These are phyloP conservation scores for Emydoidea blandingii DNA, from an alignment of 2,797 vertebrate species.

Conservation along the genomic window DNA sequence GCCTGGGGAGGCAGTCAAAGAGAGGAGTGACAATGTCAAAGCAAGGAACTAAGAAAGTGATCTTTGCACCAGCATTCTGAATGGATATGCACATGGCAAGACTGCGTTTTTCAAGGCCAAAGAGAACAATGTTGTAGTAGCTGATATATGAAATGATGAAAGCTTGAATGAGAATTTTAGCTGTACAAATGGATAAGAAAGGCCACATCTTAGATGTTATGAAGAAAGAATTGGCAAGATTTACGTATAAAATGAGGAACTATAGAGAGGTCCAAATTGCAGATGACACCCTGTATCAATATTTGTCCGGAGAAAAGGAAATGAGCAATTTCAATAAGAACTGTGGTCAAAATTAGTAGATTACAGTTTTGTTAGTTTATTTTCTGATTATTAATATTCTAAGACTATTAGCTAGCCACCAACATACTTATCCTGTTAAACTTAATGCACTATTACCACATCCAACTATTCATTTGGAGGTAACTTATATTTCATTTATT, in stretches of 20 bases:
- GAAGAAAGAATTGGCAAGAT: not conserved
- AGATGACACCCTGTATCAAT: not conserved
- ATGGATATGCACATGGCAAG: too few species aligned
- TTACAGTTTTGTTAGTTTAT: not conserved
- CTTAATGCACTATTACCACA: not conserved
- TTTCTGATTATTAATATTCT: not conserved
- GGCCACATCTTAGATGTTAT: not conserved
- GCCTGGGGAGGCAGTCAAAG: too few species aligned
- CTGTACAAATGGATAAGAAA: too few species aligned
- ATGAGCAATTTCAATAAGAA: not conserved
- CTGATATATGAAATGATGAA: too few species aligned
- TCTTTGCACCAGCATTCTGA: too few species aligned
- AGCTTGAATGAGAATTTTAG: too few species aligned
- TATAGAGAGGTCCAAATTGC: too few species aligned
- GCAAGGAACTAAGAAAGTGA: too few species aligned
- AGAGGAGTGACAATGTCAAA: too few species aligned
- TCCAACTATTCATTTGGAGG: not conserved
- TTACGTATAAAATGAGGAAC: not conserved
- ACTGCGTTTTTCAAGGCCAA: too few species aligned
- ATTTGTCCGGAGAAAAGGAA: not conserved
- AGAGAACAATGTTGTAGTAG: too few species aligned
- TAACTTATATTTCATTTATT: not conserved
- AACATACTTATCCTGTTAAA: not conserved
- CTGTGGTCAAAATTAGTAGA: not conserved
- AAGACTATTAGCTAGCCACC: not conserved